A percentile compares a stretch with the other conserved stretches of the same genome.
phyloP scores from a whole-genome alignment of 2,888 invertebrate genomes.

The Trachelus tabidus region DNA sequence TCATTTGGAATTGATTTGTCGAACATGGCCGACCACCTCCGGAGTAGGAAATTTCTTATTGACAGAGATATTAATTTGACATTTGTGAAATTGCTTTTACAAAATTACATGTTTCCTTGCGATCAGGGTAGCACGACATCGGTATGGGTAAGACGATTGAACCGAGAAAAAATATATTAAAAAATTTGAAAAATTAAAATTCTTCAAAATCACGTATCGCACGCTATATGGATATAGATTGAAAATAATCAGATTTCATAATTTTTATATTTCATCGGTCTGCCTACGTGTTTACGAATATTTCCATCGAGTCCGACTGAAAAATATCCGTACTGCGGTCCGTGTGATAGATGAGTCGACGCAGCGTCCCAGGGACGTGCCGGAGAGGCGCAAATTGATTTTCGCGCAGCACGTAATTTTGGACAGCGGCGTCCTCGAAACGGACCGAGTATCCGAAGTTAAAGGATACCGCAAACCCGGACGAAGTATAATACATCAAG shows the following conservation, averaged over 20 bases:
- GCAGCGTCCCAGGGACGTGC: not conserved
- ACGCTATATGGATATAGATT: not conserved
- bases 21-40: not conserved
- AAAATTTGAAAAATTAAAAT: not conserved
- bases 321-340: not conserved
- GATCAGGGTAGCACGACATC: not conserved
- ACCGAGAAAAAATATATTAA: not conserved
- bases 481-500: conserved; percentile 14
- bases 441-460: not conserved
- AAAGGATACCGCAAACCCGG: conserved; percentile 21
- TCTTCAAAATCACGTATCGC: not conserved
- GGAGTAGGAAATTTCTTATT: not conserved
- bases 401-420: conserved; percentile 51
- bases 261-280: not conserved
- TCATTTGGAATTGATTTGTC: not conserved
- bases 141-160: not conserved
- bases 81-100: not conserved
- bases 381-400: conserved; percentile 49
- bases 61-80: not conserved
- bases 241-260: not conserved
- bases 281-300: not conserved
- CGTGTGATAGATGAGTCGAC: not conserved
- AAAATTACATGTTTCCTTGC: not conserved
- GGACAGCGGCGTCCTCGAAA: conserved; percentile 9
- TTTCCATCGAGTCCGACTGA: not conserved